phyloP scores from a whole-genome alignment of 2,888 invertebrate genomes.

The Erebia aethiops region DNA sequence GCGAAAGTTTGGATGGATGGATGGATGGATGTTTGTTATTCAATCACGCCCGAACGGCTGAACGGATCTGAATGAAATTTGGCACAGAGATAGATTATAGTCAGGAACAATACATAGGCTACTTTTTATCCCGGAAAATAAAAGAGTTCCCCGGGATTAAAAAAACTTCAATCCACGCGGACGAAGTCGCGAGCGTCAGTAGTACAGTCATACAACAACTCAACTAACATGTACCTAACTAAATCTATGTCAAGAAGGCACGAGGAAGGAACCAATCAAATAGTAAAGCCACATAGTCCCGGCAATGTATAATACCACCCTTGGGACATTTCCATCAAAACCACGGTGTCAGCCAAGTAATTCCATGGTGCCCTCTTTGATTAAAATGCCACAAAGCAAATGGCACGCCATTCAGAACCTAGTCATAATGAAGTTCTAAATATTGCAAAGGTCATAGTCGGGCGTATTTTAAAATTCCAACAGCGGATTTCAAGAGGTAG shows the following conservation, averaged over 20 bases:
- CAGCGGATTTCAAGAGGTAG: not conserved
- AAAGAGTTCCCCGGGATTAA: too few relatives aligned
- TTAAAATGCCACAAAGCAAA: constrained; percentile 66
- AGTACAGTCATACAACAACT: too few relatives aligned
- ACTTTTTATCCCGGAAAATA: too few relatives aligned
- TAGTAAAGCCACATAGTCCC: not conserved
- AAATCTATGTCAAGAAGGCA: not conserved
- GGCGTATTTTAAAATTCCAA: constrained; percentile 1
- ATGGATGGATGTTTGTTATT: too few relatives aligned
- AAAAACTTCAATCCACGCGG: too few relatives aligned
- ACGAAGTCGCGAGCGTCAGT: too few relatives aligned
- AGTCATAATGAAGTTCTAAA: constrained; percentile 12
- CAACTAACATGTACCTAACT: not conserved
- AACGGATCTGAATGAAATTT: too few relatives aligned
- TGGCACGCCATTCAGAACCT: constrained; percentile 25
- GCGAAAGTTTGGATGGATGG: too few relatives aligned
- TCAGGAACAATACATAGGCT: too few relatives aligned
- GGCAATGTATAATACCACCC: constrained; percentile 34
- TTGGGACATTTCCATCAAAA: constrained; percentile 46
- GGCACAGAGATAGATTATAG: too few relatives aligned
- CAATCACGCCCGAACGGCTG: too few relatives aligned
- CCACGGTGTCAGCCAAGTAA: constrained; percentile 39
- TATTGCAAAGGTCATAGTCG: constrained; percentile 22
- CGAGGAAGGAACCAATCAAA: too few relatives aligned
- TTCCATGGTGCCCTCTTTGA: constrained; percentile 46